Conservation (phyloP, 2,797 vertebrate species). For the Manis crassicaudata region DNA sequence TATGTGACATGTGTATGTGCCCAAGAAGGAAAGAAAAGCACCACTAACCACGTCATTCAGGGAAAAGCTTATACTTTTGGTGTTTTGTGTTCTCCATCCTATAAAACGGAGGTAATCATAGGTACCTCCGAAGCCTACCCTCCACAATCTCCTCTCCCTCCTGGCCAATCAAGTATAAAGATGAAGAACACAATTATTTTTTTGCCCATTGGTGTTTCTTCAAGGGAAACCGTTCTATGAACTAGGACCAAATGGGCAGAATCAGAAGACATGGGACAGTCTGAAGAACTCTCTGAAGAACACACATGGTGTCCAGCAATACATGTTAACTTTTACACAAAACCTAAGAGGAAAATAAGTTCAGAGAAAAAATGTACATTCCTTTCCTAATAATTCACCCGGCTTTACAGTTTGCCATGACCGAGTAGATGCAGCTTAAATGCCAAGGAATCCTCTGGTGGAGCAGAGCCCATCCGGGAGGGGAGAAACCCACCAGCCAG, state of each 20-base stretch:
- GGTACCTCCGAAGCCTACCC: not conserved
- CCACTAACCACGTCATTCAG: not conserved
- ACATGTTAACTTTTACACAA: not conserved
- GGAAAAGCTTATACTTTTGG: not conserved
- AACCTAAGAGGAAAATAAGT: not conserved
- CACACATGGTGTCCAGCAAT: not conserved
- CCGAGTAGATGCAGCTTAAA: not conserved
- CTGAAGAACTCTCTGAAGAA: not conserved
- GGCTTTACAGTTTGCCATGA: not conserved
- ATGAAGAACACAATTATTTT: not conserved
- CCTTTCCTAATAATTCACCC: not conserved
- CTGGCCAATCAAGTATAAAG: not conserved
- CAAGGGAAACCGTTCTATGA: not conserved
- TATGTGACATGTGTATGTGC: not conserved
- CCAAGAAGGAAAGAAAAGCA: not conserved
- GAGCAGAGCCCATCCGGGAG: not conserved
- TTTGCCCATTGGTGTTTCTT: not conserved
- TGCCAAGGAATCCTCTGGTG: too few relatives aligned
- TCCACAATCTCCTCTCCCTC: not conserved
- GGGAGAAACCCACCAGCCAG: rapidly evolving
- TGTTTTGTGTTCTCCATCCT: not conserved
- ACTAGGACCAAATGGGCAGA: not conserved
- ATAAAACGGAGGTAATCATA: rapidly evolving
- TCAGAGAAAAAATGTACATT: not conserved
- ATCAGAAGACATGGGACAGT: not conserved